Conservation (phyloP, 2,888 invertebrate species). For the Cistogaster globosa region DNA sequence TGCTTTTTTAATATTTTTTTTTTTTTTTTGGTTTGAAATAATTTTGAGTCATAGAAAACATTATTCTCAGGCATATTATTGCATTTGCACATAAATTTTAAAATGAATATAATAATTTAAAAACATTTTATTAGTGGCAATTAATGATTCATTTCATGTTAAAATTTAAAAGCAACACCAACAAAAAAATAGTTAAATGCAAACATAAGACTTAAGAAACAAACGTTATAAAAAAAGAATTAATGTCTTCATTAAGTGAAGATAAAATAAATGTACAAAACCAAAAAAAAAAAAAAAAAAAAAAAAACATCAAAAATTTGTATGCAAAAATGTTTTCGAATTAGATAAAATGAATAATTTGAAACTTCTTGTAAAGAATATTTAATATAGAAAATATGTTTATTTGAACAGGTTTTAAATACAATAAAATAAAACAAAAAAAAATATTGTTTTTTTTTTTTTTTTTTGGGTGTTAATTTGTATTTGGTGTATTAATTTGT, state of each 20-base stretch:
- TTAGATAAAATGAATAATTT: slow-evolving; percentile 2
- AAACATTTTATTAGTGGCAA: slow-evolving; percentile 28
- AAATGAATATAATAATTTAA: slow-evolving; percentile 14
- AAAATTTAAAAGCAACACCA: neutral
- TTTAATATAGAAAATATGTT: too few species aligned
- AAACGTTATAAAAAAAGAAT: slow-evolving; percentile 16
- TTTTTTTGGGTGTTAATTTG: too few species aligned
- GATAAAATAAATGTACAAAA: neutral
- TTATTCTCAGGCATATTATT: neutral
- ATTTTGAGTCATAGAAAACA: slow-evolving; percentile 42
- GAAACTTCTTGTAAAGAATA: neutral
- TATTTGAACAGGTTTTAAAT: too few species aligned
- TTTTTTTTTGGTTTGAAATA: neutral
- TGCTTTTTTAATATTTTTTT: neutral
- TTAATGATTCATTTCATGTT: slow-evolving; percentile 44
- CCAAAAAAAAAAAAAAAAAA: too few species aligned
- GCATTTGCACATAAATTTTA: neutral
- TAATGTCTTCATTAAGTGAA: neutral
- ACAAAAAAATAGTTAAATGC: neutral
- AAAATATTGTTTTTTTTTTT: too few species aligned
- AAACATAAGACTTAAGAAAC: slow-evolving; percentile 46
- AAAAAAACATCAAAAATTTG: slow-evolving; percentile 12
- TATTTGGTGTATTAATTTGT: too few species aligned
- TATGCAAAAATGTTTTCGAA: slow-evolving; percentile 5
- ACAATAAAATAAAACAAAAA: too few species aligned